Base-by-base conservation (phyloP, 2,888 invertebrate genomes). In the Loripinus fragilis region DNA sequence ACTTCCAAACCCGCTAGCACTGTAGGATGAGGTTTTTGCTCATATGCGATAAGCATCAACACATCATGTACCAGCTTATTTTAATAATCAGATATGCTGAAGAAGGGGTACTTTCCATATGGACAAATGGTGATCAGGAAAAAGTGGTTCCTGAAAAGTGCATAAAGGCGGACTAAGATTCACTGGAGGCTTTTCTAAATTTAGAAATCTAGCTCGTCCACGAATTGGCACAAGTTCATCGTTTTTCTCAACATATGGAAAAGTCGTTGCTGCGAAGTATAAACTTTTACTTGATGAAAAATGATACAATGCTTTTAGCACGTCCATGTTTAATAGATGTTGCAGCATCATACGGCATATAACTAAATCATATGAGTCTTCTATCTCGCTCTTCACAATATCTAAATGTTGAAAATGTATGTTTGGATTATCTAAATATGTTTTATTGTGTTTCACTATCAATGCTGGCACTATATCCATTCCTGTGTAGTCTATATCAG, bases 261-360 rank as follows among this genome's bases (percentile, higher is more conserved):
- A 74, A 33, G 74, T 74, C 17, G 74, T 74, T 23, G 74, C 67
- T 33, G 45, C 66, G 35, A 74, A 66, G n/a, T 74, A 74, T 20
- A 41, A 45, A 52, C 74, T 67, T 2, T 66, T 48, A 41, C 74
- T 74, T 17, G 55, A 38, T 8, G 74, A 74, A 48, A 74, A 74
- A 55, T 74, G 74, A 50, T 52, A 74, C 52, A 74, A 68, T 28
- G 50, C 74, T 28, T 66, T 66, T 10, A 66, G 67, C 2, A 74
- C 41, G 33, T 74, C 74, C 10, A 30, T 20, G 20, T 74, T 33
- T 55, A 41, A 23, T 35, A 74, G 55, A 67, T 74, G 74, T 42
- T 74, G 74, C 28, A 74, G 35, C 74, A 74, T 74, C 60, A 66
- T 66, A n/a, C 74, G 50, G n/a, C 66, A 74, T 38, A 74, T 55